Base-by-base conservation (phyloP, 2,113 vertebrate genomes). In the Mohoua ochrocephala region DNA sequence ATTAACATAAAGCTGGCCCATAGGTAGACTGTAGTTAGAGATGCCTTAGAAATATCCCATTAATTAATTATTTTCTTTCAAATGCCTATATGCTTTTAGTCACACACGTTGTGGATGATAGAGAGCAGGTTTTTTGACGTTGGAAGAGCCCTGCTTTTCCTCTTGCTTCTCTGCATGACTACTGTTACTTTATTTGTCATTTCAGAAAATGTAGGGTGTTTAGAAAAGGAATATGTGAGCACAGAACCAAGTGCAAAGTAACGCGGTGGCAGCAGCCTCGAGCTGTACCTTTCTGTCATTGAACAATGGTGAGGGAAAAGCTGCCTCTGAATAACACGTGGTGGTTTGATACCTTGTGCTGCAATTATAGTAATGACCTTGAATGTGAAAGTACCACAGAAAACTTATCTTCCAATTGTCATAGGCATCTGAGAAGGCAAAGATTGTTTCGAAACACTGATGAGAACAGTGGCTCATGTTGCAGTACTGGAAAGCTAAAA, bases 251-350 rank as follows among this genome's bases (percentile, higher is more conserved):
- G 13, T 27, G 33, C 52, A 54, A 17, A 67, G 22, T 13, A 67
- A 18, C 0, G 0, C 6, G 3, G n/a, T 37, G 60, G 22, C 28
- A n/a, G 47, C 23, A 77, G 42, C 31, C 35, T 63, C 0, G 0
- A 44, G 15, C 21, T 75, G 16, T 19, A 14, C 39, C 24, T 50
- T 19, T 71, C 13, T 71, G 9, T 33, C 23, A 6, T 0, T 78
- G 57, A 54, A 31, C 64, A 83, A 6, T 22, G 10, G 18, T 9
- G 52, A 79, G 73, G 35, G 39, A 84, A 85, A 84, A 74, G 8
- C 60, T 82, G 45, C 41, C 24, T 27, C 33, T 74, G 68, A 44
- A 39, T 37, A 64, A 42, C 20, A 13, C 1, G 5, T n/a, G 19
- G 4, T 18, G 28, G 24, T 15, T 82, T 47, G 24, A 35, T 86